phyloP scores from a whole-genome alignment of 1,140 invertebrate species.

The Drosophila nigromelanica region DNA sequence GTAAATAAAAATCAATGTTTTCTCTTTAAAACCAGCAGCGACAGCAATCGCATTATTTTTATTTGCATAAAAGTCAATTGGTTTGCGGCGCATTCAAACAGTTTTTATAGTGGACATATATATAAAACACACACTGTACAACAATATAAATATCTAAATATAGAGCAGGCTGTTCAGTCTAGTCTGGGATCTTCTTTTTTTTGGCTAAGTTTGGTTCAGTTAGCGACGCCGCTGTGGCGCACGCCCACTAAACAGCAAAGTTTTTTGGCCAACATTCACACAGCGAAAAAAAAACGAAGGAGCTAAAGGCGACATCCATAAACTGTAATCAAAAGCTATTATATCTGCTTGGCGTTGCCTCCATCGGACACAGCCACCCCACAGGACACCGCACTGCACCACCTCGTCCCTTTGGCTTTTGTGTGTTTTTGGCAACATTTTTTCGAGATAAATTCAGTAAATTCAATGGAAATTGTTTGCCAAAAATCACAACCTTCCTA shows the following conservation, averaged over 20 bases:
- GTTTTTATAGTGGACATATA: constrained; percentile 71
- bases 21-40: constrained; percentile 53
- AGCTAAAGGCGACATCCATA: constrained; percentile 80
- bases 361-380: background rate
- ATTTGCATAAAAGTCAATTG: constrained; percentile 83
- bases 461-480: constrained; percentile 78
- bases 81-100: constrained; percentile 66
- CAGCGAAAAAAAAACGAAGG: constrained; percentile 30
- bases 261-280: constrained; percentile 42
- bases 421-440: constrained; percentile 77
- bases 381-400: background rate
- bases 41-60: constrained; percentile 73
- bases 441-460: constrained; percentile 75
- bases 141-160: constrained; percentile 16
- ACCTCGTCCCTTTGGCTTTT: background rate
- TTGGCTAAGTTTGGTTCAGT: constrained; percentile 11
- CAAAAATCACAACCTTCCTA: constrained; percentile 75
- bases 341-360: constrained; percentile 63
- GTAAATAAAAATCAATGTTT: constrained; percentile 81
- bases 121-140: constrained; percentile 28
- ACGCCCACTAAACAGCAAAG: constrained; percentile 59
- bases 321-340: constrained; percentile 83
- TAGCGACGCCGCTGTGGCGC: constrained; percentile 69
- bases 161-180: constrained; percentile 12
- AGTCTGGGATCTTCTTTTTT: constrained; percentile 3